Conservation (phyloP, 2,113 vertebrate genomes). For the Hipposideros armiger region DNA sequence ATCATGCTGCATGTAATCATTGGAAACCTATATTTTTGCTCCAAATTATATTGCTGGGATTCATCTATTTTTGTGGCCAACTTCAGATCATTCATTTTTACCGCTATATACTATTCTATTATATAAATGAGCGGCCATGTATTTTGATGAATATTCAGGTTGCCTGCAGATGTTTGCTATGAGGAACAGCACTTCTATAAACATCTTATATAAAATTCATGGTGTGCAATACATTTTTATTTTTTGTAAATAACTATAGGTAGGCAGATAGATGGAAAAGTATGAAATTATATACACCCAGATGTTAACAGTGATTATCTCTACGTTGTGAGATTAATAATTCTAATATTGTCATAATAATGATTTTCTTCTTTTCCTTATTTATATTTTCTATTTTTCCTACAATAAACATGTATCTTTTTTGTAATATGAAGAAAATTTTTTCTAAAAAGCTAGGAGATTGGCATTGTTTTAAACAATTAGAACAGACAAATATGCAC, state of each 20-base stretch:
- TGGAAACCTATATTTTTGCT: background rate
- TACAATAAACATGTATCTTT: background rate
- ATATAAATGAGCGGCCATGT: background rate
- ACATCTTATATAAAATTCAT: background rate
- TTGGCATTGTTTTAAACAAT: background rate
- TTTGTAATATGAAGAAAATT: background rate
- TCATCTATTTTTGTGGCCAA: background rate
- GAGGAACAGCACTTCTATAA: background rate
- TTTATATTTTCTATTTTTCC: conserved; percentile 53
- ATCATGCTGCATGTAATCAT: background rate
- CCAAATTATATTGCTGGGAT: conserved; percentile 20
- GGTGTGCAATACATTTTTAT: background rate
- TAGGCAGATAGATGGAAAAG: background rate
- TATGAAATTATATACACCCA: background rate
- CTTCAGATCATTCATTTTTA: conserved; percentile 9
- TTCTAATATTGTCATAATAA: background rate
- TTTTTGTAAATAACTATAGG: background rate
- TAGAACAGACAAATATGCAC: background rate
- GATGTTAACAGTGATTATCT: conserved; percentile 17
- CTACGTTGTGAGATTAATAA: background rate
- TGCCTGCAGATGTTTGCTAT: background rate
- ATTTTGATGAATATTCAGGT: background rate
- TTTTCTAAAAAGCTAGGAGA: background rate
- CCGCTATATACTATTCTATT: background rate
- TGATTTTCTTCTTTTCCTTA: conserved; percentile 19